phyloP scores from a whole-genome alignment of 2,113 vertebrate species.

The Circaetus gallicus region DNA sequence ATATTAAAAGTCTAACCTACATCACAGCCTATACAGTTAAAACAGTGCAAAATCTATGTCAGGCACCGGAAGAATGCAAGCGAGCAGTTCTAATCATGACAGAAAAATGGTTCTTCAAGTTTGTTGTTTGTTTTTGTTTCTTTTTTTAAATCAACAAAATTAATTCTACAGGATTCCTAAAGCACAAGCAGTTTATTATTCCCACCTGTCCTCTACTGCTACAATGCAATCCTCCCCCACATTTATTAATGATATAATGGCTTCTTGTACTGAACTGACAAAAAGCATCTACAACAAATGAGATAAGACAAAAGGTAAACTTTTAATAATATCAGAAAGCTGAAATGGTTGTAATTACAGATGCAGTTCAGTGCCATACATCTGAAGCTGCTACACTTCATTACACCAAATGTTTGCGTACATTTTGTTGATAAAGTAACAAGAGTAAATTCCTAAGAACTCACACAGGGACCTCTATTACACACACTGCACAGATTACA shows the following conservation, averaged over 20 bases:
- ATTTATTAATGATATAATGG: neutral
- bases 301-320: neutral
- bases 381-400: neutral
- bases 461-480: neutral
- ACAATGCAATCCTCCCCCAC: neutral
- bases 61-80: neutral
- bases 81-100: neutral
- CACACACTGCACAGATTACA: neutral
- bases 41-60: neutral
- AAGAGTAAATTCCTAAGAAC: neutral
- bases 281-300: neutral
- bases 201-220: neutral
- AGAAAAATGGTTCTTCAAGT: neutral
- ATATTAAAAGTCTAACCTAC: neutral
- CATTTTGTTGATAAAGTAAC: no score
- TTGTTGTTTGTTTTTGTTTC: neutral
- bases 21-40: neutral
- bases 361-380: neutral
- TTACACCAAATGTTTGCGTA: no score
- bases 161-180: neutral
- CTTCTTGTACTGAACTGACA: neutral
- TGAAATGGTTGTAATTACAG: neutral
- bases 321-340: neutral
- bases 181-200: neutral
- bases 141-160: neutral